These are phyloP conservation scores for Plecotus auritus DNA, from an alignment of 2,113 vertebrate genomes.

Conservation along the genomic window DNA sequence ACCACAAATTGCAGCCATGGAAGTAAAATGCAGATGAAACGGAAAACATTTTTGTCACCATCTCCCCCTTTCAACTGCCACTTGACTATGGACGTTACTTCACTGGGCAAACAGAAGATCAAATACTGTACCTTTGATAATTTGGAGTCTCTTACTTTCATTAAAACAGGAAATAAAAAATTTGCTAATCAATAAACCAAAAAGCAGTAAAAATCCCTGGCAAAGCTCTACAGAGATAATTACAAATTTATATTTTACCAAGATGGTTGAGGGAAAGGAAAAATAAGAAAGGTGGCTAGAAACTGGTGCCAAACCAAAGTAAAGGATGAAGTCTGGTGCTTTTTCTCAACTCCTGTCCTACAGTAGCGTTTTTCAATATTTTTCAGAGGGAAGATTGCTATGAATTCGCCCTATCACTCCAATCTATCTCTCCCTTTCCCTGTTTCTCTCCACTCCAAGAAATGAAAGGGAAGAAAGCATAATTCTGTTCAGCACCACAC, in stretches of 20 bases:
- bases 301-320: background rate
- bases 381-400: constrained; percentile 1
- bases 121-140: background rate
- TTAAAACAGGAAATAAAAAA: constrained; percentile 15
- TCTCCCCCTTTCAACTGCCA: background rate
- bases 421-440: background rate
- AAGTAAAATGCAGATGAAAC: constrained; percentile 21
- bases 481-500: background rate
- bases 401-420: background rate
- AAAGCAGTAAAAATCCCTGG: background rate
- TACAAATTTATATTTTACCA: background rate
- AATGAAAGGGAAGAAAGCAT: background rate
- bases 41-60: background rate
- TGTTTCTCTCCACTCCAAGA: background rate
- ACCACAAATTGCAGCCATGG: constrained; percentile 10
- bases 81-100: background rate
- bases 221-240: background rate
- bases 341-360: background rate
- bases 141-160: background rate
- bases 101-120: background rate
- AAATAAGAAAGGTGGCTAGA: background rate
- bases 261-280: background rate
- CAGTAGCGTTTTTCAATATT: background rate
- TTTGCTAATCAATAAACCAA: background rate
- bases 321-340: background rate